Percentiles rank a stretch among this genome's conserved stretches.
Evolutionary conservation across 2,888 invertebrate genomes (phyloP).

Genomic region (Xylota sylvarum): DNA sequence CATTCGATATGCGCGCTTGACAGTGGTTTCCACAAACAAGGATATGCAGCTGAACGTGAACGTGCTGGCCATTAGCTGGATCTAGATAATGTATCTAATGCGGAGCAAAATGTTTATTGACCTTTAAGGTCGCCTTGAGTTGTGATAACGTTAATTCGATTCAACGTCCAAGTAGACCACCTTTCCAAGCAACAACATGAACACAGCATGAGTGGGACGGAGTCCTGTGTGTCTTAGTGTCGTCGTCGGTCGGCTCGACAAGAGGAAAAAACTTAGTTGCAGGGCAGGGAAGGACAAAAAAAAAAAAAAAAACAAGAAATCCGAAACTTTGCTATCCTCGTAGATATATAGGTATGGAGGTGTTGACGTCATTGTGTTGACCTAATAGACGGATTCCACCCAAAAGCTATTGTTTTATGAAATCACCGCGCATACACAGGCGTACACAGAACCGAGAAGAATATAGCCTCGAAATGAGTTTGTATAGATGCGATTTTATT

Average conservation of each 20-base stretch:
- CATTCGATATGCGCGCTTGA: neutral
- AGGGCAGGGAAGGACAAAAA: no score
- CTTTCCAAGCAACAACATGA: neutral
- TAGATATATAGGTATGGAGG: neutral
- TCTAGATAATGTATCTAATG: slow-evolving; percentile 44
- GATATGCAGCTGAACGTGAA: slow-evolving; percentile 3
- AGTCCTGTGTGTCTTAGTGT: neutral
- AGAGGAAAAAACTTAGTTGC: neutral
- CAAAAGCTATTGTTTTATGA: slow-evolving; percentile 13
- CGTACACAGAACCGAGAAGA: neutral
- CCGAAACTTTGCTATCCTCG: neutral
- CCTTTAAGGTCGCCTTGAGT: slow-evolving; percentile 36
- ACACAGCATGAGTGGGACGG: neutral
- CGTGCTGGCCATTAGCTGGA: slow-evolving; percentile 34
- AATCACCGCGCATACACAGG: neutral
- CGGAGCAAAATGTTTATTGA: slow-evolving; percentile 42
- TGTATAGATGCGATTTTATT: slow-evolving; percentile 42
- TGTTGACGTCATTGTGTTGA: slow-evolving; percentile 51
- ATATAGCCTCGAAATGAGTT: slow-evolving; percentile 31
- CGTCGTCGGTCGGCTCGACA: neutral
- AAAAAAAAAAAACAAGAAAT: neutral
- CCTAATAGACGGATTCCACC: slow-evolving; percentile 5
- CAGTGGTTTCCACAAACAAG: slow-evolving; percentile 17
- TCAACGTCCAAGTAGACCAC: slow-evolving; percentile 16
- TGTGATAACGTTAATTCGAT: slow-evolving; percentile 47